Base-by-base conservation (phyloP, 2,888 invertebrate genomes). In the Cabera pusaria region DNA sequence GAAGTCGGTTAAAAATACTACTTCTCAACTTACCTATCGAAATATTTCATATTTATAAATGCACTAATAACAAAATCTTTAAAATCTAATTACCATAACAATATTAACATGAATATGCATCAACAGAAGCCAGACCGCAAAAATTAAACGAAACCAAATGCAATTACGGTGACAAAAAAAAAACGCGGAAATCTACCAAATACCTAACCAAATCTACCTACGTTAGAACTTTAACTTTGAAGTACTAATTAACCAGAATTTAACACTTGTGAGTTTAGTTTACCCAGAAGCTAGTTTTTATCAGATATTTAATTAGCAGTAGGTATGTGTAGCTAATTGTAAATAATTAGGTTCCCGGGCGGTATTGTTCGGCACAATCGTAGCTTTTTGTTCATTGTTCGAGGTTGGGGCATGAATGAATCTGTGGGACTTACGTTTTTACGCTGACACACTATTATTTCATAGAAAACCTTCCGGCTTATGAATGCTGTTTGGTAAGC, bases 301-400 rank as follows among this genome's bases (percentile, higher is more conserved):
- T 41, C 25, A 38, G 19, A 25, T 43, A 31, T 39, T 38, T 35
- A 29, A 25, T 28, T 35, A 34, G 25, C n/a, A 26, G 34, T 43
- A 27, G 26, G 31, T 31, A 35, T 31, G 31, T 42, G 21, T 35
- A 36, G 4, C 41, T 35, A 43, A 45, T 38, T 45, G 45, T 39
- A 36, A 44, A 18, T 49, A 43, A 48, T 48, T 41, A 38, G 31
- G 41, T 52, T 52, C 49, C 46, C 52, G 39, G 18, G 9, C 2
- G 32, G 37, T 17, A 52, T 52, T 52, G 52, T 52, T 22, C 12
- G 5, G 36, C 10, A 46, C 49, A 52, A 52, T 52, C 42, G 25
- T 11, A 19, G 16, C 24, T 52, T 52, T 52, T 52, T 52, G 39
- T 37, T 28, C 44, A 52, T 52, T 49, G 49, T 46, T 44, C 22